Percentiles rank a stretch among this genome's conserved stretches.
Evolutionary conservation across 1,140 invertebrate genomes (phyloP).

Genomic region (Zaprionus ghesquierei): DNA sequence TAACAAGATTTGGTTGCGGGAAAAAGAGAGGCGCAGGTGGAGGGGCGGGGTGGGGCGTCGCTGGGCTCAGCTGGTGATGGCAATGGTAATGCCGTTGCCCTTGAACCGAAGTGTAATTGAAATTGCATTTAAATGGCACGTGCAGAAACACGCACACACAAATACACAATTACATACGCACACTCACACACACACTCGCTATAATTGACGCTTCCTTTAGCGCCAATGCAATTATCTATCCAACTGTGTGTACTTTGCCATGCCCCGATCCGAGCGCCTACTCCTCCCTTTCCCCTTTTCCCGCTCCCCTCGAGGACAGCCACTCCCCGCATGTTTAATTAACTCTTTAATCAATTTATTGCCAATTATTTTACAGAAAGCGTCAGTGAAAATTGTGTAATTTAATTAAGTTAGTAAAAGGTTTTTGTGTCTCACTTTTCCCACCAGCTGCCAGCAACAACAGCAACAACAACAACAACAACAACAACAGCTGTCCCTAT

Average conservation of each 20-base stretch:
- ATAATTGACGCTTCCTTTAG: slow-evolving; percentile 37
- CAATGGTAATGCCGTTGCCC: neutral
- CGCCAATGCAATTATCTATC: slow-evolving; percentile 71
- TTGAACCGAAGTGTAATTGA: slow-evolving; percentile 18
- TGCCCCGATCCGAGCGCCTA: neutral
- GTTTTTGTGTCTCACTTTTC: slow-evolving; percentile 63
- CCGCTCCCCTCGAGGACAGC: neutral
- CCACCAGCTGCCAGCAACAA: neutral
- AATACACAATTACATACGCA: neutral
- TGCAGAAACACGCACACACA: slow-evolving; percentile 2
- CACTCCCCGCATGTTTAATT: slow-evolving; percentile 64
- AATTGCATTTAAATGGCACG: slow-evolving; percentile 40
- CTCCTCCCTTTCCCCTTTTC: neutral
- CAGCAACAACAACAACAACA: neutral
- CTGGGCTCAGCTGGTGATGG: neutral
- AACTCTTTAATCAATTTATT: slow-evolving; percentile 79
- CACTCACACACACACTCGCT: neutral
- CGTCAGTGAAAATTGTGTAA: slow-evolving; percentile 75
- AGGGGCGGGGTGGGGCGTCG: no score
- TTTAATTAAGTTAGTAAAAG: slow-evolving; percentile 80
- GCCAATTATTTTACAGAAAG: slow-evolving; percentile 77
- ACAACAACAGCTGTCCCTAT: neutral
- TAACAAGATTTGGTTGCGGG: slow-evolving; percentile 12
- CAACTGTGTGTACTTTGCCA: slow-evolving; percentile 26
- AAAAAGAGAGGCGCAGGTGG: neutral